Base-by-base conservation (phyloP, 1,140 invertebrate species). In the Listronotus bonariensis region DNA sequence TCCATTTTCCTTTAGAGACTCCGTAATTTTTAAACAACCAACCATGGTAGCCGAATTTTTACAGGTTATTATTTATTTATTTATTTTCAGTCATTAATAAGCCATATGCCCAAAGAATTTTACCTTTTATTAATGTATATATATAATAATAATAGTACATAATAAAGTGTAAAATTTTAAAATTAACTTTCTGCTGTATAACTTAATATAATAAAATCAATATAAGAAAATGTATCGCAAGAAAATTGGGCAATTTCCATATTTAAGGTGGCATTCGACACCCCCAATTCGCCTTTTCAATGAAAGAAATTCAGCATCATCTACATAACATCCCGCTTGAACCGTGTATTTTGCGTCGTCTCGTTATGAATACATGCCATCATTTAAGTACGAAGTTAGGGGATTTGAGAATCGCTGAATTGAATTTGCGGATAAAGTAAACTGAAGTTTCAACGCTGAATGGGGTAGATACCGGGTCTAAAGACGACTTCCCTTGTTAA, bases 401-500 rank as follows among this genome's bases (percentile, higher is more conserved):
- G 59, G 59, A 62, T 62, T 62, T 32, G 51, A 63, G 53, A 63
- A 63, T 55, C 60, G 60, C 41, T 63, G 60, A 63, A 63, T 63
- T 42, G 41, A 63, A 70, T 65, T 68, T 65, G 55, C 52, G 49
- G 57, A 64, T 59, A 65, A 65, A 65, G 65, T 68, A 70, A 70
- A 68, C 65, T 62, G 26, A 65, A 68, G 68, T 68, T 62, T 57
- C 38, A 46, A 26, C 51, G 36, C 51, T 11, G 57, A 57, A 54
- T 20, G 31, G 38, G 58, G 58, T 41, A 38, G 38, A 52, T 34
- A 51, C 10, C 51, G 12, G 31, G 49, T 34, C 51, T 36, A 40
- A 15, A 38, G 51, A 53, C 53, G 53, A 42, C 53, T 56, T 53
- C 18, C 11, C 41, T 67, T 55, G 67, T 76, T 76, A 75, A 75